These are phyloP conservation scores for Papio anubis DNA, from an alignment of 2,113 vertebrate species.

Conservation along the genomic window DNA sequence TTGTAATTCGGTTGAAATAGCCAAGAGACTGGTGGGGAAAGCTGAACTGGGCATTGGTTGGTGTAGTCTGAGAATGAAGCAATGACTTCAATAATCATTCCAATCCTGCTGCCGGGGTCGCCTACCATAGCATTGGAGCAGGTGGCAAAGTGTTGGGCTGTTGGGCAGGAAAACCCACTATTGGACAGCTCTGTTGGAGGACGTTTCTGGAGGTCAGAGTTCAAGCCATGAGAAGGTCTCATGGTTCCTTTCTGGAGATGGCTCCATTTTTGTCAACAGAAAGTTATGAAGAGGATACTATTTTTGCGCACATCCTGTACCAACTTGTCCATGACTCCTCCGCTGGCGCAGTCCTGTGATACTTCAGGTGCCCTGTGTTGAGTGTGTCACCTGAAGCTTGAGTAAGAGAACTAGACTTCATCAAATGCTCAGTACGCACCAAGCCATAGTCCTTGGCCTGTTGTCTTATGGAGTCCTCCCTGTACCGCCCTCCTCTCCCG, in stretches of 20 bases:
- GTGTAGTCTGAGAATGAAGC: neutral
- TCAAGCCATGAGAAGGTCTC: neutral
- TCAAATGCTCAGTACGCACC: neutral
- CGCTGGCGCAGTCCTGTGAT: rapidly evolving
- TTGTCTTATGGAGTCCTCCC: neutral
- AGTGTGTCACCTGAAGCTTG: neutral
- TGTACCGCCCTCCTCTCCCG: neutral
- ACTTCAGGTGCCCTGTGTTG: neutral
- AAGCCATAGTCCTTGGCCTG: neutral
- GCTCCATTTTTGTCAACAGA: neutral
- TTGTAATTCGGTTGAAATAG: neutral
- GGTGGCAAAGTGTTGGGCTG: no score
- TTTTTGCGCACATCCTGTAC: rapidly evolving
- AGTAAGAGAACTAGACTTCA: neutral
- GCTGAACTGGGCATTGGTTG: neutral
- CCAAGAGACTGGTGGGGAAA: neutral
- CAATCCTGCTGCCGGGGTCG: neutral
- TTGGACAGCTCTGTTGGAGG: neutral
- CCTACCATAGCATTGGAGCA: neutral
- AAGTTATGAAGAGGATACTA: neutral
- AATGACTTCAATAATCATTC: neutral
- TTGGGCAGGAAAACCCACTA: neutral
- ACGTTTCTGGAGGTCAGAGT: neutral
- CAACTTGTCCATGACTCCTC: no score
- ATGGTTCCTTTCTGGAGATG: neutral